Conservation (phyloP, 1,140 invertebrate genomes). For the Physella acuta region DNA sequence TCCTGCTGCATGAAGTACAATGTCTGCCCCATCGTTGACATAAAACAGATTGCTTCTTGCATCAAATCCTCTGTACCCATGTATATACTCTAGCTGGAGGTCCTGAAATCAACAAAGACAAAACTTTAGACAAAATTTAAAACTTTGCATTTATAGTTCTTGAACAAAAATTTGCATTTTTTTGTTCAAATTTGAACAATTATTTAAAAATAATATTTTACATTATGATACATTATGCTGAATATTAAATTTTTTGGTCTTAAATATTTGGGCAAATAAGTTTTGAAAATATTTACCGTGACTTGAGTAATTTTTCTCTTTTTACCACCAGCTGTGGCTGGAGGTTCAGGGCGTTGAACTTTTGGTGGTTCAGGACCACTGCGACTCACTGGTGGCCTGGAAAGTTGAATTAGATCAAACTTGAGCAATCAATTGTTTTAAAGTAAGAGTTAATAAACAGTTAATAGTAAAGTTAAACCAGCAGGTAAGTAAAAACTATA, state of each 20-base stretch:
- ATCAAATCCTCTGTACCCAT: conserved; percentile 62
- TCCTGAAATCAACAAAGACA: conserved; percentile 38
- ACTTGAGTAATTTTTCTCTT: conserved; percentile 51
- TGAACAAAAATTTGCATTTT: too few species aligned
- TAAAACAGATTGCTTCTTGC: conserved; percentile 59
- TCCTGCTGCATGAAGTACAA: conserved; percentile 60
- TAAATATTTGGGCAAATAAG: too few species aligned
- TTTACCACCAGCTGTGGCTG: conserved; percentile 43
- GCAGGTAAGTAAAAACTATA: too few species aligned
- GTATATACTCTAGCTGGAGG: conserved; percentile 56
- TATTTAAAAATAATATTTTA: too few species aligned
- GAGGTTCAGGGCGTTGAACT: conserved; percentile 45
- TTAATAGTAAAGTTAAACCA: too few species aligned
- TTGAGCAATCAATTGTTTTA: too few species aligned
- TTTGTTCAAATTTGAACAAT: too few species aligned
- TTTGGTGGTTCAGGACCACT: conserved; percentile 49
- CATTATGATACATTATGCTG: too few species aligned
- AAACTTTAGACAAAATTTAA: background rate
- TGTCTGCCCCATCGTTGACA: conserved; percentile 57
- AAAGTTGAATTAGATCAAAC: background rate
- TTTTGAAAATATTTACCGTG: conserved; percentile 44
- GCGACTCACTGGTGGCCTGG: conserved; percentile 49
- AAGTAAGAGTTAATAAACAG: too few species aligned
- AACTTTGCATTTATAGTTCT: background rate
- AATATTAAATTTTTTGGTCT: too few species aligned